A percentile compares a stretch with the other conserved stretches of the same genome.
Evolutionary conservation across 2,113 vertebrate species (phyloP).

Genomic region (Corapipo altera): DNA sequence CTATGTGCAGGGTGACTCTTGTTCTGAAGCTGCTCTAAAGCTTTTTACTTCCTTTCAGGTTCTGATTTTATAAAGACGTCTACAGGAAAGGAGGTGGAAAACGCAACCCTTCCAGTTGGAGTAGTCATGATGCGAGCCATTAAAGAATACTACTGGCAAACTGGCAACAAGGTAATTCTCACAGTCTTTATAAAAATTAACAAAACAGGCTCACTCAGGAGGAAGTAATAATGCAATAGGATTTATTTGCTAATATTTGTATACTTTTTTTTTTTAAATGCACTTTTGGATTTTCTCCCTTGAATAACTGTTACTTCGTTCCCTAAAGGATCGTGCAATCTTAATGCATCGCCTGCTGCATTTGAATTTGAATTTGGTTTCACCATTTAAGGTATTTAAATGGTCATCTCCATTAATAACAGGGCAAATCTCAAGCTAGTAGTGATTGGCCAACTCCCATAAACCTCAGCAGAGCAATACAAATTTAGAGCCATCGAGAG

Average conservation of each 20-base stretch:
- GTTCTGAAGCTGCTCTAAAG: neutral
- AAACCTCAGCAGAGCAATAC: neutral
- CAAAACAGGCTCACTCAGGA: neutral
- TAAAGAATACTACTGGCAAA: conserved; percentile 87
- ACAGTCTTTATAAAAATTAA: neutral
- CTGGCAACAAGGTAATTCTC: conserved; percentile 87
- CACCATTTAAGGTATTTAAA: neutral
- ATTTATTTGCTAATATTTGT: neutral
- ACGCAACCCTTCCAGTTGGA: conserved; percentile 91
- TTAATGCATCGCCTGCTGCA: neutral
- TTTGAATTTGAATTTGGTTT: neutral
- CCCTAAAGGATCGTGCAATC: neutral
- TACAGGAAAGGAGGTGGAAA: conserved; percentile 94
- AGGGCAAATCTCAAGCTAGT: neutral
- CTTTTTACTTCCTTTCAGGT: conserved; percentile 74
- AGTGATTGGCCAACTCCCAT: neutral
- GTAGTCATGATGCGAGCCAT: conserved; percentile 94
- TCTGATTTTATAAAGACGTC: conserved; percentile 99
- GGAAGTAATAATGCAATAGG: neutral
- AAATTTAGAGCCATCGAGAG: neutral
- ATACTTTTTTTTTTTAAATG: neutral
- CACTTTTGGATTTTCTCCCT: neutral
- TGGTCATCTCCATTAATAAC: neutral
- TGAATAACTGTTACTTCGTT: neutral
- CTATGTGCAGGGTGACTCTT: neutral